A percentile compares a stretch with the other conserved stretches of the same genome.
These are phyloP conservation scores for Phaenicophaeus curvirostris DNA, from an alignment of 2,797 vertebrate species.

Conservation along the genomic window DNA sequence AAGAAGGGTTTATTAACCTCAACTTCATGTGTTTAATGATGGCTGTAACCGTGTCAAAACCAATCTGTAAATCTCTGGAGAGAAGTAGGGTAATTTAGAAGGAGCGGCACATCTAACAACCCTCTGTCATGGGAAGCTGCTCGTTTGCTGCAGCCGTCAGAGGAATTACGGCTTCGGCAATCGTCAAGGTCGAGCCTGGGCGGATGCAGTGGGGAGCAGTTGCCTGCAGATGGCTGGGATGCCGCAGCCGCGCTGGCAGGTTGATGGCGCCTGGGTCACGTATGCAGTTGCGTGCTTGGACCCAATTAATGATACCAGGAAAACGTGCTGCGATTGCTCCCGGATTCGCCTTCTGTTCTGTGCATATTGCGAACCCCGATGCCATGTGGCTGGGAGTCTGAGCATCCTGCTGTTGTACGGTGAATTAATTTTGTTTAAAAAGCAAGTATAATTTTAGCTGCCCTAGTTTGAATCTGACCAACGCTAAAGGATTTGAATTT, in stretches of 20 bases:
- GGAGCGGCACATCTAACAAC: background rate
- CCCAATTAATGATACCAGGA: background rate
- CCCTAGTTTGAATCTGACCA: conserved; percentile 28
- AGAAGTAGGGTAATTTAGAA: background rate
- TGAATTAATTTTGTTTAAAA: background rate
- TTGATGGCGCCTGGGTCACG: background rate
- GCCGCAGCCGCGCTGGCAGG: background rate
- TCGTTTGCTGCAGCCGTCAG: background rate
- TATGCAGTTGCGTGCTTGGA: background rate
- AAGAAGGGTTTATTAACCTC: background rate
- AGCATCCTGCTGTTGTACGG: background rate
- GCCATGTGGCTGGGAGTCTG: background rate
- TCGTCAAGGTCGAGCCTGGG: background rate
- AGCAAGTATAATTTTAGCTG: conserved; percentile 50
- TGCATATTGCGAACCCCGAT: background rate
- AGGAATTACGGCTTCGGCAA: background rate
- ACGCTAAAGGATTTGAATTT: background rate
- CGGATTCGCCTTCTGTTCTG: background rate
- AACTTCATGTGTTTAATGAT: background rate
- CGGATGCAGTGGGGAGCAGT: background rate
- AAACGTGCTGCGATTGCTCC: background rate
- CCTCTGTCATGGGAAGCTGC: background rate
- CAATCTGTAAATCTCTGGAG: background rate
- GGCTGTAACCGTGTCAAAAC: background rate
- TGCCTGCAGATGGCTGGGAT: background rate